Evolutionary conservation across 2,113 vertebrate species (phyloP), one percentile per base, ranked within the genome.

Genomic region (Hiodon tergisus): DNA sequence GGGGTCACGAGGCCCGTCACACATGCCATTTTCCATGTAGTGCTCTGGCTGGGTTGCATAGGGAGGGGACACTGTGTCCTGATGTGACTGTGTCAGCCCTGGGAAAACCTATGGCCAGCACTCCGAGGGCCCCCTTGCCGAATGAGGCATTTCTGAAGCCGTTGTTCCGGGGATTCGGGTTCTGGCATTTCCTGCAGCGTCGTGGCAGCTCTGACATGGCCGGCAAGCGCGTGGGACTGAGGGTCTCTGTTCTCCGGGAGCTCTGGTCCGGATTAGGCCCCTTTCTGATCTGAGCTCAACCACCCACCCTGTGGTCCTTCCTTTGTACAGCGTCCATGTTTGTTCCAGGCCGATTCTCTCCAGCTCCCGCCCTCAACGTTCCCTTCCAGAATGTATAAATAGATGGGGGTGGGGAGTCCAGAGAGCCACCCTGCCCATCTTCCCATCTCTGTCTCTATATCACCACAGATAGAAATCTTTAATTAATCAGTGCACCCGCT

Each of bases 391-490:
- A 16, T 46, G 47, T 5, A 16, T n/a, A 63, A 46, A 51, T n/a
- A 61, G 57, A n/a, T 13, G 53, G 16, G 57, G 71, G 7, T 31
- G 63, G 16, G 31, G 31, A 31, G 31, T 31, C 31, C 31, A 31
- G 31, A 31, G 31, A n/a, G 61, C 6, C 17, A 7, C 61, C 65
- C 65, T 47, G 3, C 53, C 62, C 62, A 57, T 74, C 62, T 16
- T 46, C 50, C 31, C 13, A 57, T 67, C 72, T 67, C n/a, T 55
- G 73, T 62, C 46, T 10, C 73, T 67, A 53, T 50, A 74, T 16
- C 7, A 14, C 46, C 4, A 17, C 73, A 66, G 73, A 74, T 74
- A 74, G 5, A 58, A 63, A 74, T 74, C 62, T 74, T 74, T 74
- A 74, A 74, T 74, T 74, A 74, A 74, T 74, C 73, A 58, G 63